phyloP scores from a whole-genome alignment of 1,140 invertebrate species.

The Papilio machaon region DNA sequence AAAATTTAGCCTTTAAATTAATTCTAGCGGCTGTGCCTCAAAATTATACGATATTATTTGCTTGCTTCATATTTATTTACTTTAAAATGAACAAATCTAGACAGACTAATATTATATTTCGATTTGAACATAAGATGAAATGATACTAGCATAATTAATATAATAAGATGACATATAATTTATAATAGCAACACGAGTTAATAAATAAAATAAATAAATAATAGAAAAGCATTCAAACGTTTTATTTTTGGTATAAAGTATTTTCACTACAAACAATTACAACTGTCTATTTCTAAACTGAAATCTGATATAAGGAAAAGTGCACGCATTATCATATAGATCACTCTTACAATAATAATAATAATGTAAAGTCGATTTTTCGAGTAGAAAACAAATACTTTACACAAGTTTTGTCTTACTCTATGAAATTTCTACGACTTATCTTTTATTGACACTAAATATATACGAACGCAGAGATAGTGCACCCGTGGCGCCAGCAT shows the following conservation, averaged over 20 bases:
- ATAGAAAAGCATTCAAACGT: no score
- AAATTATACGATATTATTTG: background rate
- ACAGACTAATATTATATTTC: background rate
- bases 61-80: background rate
- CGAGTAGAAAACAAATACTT: background rate
- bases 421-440: background rate
- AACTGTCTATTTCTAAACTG: no score
- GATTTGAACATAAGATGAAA: no score
- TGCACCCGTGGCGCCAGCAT: constrained; percentile 27
- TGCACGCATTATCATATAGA: no score
- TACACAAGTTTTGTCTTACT: background rate
- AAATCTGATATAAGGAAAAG: no score
- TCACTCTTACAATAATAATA: no score
- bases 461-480: constrained; percentile 14
- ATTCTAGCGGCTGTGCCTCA: background rate
- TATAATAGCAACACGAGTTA: no score
- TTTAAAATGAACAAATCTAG: background rate
- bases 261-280: no score
- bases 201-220: no score
- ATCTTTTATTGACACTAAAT: constrained; percentile 32
- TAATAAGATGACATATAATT: no score
- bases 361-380: background rate
- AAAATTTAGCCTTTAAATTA: constrained; percentile 12
- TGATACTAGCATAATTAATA: no score
- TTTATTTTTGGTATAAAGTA: no score